phyloP scores from a whole-genome alignment of 2,113 vertebrate species.

The Ammospiza nelsoni region DNA sequence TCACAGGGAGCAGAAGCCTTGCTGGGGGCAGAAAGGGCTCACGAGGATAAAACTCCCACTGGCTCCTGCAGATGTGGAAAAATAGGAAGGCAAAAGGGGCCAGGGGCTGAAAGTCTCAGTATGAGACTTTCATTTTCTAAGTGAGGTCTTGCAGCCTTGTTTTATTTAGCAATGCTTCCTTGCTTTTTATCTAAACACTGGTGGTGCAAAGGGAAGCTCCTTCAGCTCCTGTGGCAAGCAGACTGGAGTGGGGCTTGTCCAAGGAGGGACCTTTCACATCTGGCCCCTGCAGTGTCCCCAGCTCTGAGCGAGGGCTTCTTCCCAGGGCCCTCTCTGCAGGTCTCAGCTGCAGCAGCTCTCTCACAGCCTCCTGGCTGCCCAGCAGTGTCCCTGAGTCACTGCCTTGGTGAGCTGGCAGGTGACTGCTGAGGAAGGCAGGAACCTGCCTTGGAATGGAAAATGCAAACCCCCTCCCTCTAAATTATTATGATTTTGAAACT shows the following conservation, averaged over 20 bases:
- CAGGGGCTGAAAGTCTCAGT: neutral
- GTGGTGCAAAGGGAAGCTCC: neutral
- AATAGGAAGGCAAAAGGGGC: neutral
- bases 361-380: neutral
- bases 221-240: neutral
- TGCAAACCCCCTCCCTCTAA: too few species aligned
- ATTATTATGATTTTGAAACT: too few species aligned
- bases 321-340: neutral
- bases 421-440: too few species aligned
- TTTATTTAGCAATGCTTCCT: neutral
- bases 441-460: too few species aligned
- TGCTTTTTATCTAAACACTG: neutral
- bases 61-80: neutral
- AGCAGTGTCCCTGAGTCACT: neutral
- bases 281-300: neutral
- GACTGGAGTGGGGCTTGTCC: neutral
- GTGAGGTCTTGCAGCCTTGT: neutral
- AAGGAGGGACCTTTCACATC: neutral
- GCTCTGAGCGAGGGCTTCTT: neutral
- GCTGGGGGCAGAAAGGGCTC: neutral
- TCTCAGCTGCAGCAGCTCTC: neutral
- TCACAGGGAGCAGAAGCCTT: neutral
- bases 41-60: neutral
- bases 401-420: neutral
- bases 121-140: neutral